Percentiles rank a stretch among this genome's conserved stretches.
Conservation (phyloP, 2,888 invertebrate species). For the Tipula vernalis region DNA sequence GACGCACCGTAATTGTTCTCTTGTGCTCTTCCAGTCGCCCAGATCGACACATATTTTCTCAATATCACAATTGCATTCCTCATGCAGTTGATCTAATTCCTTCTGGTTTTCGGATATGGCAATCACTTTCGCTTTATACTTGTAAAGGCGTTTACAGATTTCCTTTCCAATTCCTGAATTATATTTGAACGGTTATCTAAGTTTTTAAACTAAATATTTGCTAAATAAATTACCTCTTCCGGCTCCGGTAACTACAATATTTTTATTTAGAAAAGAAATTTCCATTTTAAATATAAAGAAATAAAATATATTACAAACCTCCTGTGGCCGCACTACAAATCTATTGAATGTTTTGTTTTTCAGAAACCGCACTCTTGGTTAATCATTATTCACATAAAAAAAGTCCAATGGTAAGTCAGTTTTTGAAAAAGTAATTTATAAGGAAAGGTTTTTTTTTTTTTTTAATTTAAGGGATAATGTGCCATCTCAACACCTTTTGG, state of each 20-base stretch:
- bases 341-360: not conserved
- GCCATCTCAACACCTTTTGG: no score
- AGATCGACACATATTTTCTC: slow-evolving; percentile 59
- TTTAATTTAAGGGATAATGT: no score
- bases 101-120: slow-evolving; percentile 59
- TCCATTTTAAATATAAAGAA: slow-evolving; percentile 39
- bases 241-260: slow-evolving; percentile 78
- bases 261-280: slow-evolving; percentile 58
- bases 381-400: no score
- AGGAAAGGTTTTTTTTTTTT: no score
- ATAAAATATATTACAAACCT: not conserved
- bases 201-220: not conserved
- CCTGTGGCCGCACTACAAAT: not conserved
- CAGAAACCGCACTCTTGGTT: not conserved
- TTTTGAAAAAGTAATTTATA: no score
- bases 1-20: no score
- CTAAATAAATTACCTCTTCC: slow-evolving; percentile 51
- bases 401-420: no score
- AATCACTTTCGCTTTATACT: slow-evolving; percentile 60
- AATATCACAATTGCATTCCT: slow-evolving; percentile 44
- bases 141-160: slow-evolving; percentile 52
- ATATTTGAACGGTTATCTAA: not conserved
- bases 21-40: not conserved
- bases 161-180: slow-evolving; percentile 56
- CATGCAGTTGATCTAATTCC: slow-evolving; percentile 50